Evolutionary conservation across 37 sponge, comb jelly and placozoan genomes (phyloP), one percentile per base, ranked within the genome.

Genomic region (Ephydatia muelleri): DNA sequence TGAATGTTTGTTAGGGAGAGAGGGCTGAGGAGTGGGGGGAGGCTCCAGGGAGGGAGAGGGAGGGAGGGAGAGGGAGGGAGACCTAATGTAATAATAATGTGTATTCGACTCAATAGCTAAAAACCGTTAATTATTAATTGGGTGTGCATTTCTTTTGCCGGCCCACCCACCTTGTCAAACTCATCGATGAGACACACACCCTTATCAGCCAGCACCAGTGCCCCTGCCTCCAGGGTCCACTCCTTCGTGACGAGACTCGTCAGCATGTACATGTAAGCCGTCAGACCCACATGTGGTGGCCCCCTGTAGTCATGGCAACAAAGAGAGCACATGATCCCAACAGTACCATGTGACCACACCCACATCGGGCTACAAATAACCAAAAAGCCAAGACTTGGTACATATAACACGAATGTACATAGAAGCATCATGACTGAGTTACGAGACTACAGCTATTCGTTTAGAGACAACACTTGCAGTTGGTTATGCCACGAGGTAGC

Each of bases 141-240:
- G n/a, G n/a, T n/a, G n/a, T n/a, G n/a, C n/a, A n/a, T n/a, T n/a
- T n/a, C n/a, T n/a, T n/a, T n/a, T n/a, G n/a, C n/a, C n/a, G n/a
- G n/a, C n/a, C 57, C 26, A 39, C 79, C 23, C 4, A 95, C 96
- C 94, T 99, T 99, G 78, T 99, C 99, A 83, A 97, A 99, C 83
- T 99, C 97, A 86, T 97, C 99, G 87, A 99, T 99, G 35, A 97
- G 79, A 70, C 99, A 99, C 66, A 99, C 97, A 23, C 99, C 99
- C 47, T 95, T 95, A 80, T 99, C 99, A 39, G 99, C 99, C 38
- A 99, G 81, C 8, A 99, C 99, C 49, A 99, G 92, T 34, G 99
- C 99, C 22, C 99, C 99, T 30, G 99, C 99, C 79, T 98, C 99
- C 67, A 98, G 85, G 5, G 99, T 98, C 99, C 99, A 98, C 84